Evolutionary conservation across 2,113 vertebrate species (phyloP).

Genomic region (Muntiacus reevesi): DNA sequence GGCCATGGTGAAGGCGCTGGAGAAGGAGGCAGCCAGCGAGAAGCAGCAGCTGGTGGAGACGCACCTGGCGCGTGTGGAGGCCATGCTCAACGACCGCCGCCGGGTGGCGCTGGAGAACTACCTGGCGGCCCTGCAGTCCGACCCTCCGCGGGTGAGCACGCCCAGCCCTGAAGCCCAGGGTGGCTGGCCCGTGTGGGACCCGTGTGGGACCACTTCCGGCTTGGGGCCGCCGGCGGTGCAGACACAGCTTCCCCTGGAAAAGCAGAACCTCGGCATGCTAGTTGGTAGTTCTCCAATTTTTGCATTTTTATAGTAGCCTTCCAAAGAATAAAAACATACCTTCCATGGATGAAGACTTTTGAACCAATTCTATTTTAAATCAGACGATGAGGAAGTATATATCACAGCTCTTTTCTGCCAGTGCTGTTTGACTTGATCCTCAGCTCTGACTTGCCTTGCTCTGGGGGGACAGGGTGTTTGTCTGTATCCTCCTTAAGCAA

Average conservation of each 20-base stretch:
- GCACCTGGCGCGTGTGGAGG: conserved; percentile 96
- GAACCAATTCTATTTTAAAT: neutral
- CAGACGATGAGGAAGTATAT: neutral
- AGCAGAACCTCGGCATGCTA: neutral
- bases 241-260: neutral
- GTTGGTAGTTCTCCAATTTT: neutral
- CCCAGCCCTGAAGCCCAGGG: neutral
- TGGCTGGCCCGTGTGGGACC: neutral
- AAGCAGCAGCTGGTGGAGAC: conserved; percentile 99
- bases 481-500: neutral
- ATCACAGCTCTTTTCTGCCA: neutral
- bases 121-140: conserved; percentile 93
- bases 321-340: neutral
- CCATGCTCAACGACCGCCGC: conserved; percentile 95
- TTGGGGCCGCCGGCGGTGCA: neutral
- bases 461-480: neutral
- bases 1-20: conserved; percentile 95
- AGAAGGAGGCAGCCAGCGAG: conserved; percentile 97
- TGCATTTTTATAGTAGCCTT: neutral
- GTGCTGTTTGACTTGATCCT: neutral
- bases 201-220: too few species aligned
- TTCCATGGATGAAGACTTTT: neutral
- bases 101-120: conserved; percentile 96
- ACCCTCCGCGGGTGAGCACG: conserved; percentile 87
- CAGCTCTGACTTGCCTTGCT: neutral